Evolutionary conservation across 2,797 vertebrate species (phyloP).

Genomic region (Lagorchestes hirsutus): DNA sequence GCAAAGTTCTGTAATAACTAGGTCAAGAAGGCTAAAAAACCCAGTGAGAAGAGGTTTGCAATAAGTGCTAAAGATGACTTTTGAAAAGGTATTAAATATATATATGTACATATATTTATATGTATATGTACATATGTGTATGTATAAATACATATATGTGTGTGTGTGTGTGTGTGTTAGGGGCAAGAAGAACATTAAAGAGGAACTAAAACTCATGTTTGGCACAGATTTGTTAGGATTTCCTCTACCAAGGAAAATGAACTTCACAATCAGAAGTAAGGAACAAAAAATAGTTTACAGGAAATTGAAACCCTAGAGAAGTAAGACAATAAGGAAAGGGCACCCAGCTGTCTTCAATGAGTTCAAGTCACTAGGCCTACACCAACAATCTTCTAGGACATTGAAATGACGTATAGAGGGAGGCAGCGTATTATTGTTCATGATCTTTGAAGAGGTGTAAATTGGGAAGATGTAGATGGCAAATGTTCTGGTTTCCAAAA

Average conservation of each 20-base stretch:
- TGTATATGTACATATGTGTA: too few species aligned
- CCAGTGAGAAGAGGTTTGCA: not conserved
- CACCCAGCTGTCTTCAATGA: not conserved
- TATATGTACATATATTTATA: too few species aligned
- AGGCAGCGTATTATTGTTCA: not conserved
- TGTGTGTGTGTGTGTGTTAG: too few species aligned
- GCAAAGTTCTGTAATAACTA: not conserved
- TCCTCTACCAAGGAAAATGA: not conserved
- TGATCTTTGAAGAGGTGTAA: not conserved
- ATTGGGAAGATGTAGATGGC: not conserved
- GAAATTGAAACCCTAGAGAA: not conserved
- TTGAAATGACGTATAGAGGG: not conserved
- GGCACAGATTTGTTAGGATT: not conserved
- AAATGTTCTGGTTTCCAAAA: not conserved
- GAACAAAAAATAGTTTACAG: not conserved
- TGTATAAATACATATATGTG: too few species aligned
- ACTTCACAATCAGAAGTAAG: not conserved
- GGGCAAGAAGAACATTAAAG: not conserved
- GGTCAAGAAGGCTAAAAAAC: not conserved
- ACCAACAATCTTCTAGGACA: not conserved
- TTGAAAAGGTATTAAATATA: too few species aligned
- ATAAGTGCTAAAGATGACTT: not conserved
- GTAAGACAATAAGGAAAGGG: not conserved
- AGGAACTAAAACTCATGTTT: not conserved
- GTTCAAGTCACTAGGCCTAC: not conserved